Conservation (phyloP, 2,113 vertebrate species). For the Erinaceus europaeus region DNA sequence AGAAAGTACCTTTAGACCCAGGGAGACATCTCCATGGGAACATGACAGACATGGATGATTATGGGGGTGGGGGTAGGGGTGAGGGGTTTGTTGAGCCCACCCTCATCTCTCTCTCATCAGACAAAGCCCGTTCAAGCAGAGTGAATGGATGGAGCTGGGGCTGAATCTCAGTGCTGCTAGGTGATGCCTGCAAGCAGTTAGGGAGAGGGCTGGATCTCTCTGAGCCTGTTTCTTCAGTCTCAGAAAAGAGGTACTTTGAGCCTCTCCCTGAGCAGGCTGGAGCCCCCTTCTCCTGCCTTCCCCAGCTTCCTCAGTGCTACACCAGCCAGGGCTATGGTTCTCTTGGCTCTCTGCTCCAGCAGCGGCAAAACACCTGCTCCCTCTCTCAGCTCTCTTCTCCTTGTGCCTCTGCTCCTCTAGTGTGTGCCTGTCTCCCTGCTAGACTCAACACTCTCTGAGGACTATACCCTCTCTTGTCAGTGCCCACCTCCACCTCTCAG, state of each 20-base stretch:
- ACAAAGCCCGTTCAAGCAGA: neutral
- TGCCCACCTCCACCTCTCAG: fast-evolving
- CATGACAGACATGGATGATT: neutral
- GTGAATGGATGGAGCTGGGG: neutral
- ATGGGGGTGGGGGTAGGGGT: neutral
- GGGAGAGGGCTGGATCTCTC: neutral
- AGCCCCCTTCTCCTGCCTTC: no score
- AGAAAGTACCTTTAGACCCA: neutral
- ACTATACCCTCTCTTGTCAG: fast-evolving
- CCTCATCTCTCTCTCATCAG: no score
- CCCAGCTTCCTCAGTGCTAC: no score
- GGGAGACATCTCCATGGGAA: neutral
- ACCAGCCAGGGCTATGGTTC: no score
- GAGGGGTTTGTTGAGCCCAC: no score
- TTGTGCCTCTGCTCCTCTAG: neutral
- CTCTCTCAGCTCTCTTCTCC: no score
- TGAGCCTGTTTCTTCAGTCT: neutral
- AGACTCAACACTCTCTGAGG: neutral
- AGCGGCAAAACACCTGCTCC: no score
- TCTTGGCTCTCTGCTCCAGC: no score
- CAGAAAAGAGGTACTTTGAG: no score
- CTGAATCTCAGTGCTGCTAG: neutral
- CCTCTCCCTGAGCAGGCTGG: no score
- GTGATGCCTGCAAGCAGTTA: neutral
- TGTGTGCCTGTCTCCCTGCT: neutral